These are phyloP conservation scores for Ophthalmolycus amberensis DNA, from an alignment of 2,113 vertebrate genomes.

Conservation along the genomic window DNA sequence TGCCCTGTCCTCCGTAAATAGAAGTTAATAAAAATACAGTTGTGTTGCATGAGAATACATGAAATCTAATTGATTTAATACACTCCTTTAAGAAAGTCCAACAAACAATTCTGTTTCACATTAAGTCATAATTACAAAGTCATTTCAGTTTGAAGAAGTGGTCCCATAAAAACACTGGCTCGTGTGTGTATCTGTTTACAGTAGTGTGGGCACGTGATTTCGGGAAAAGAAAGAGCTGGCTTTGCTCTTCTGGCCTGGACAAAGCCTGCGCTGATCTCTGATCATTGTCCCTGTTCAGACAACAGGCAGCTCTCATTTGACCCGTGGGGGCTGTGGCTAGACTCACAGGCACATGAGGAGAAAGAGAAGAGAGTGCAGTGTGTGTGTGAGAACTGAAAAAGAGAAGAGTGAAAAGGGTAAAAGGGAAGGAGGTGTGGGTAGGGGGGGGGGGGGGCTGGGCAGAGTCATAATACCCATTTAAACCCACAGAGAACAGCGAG, in stretches of 20 bases:
- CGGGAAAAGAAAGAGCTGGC: slow-evolving; percentile 64
- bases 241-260: slow-evolving; percentile 64
- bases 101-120: background rate
- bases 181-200: slow-evolving; percentile 40
- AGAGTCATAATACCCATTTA: slow-evolving; percentile 33
- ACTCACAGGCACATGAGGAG: slow-evolving; percentile 43
- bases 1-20: background rate
- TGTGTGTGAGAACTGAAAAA: slow-evolving; percentile 33
- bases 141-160: background rate
- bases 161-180: slow-evolving; percentile 29
- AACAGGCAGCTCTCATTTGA: slow-evolving; percentile 57
- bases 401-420: background rate
- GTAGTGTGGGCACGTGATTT: slow-evolving; percentile 18
- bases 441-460: slow-evolving; percentile 48
- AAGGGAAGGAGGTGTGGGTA: slow-evolving; percentile 12
- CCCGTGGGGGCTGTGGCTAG: slow-evolving; percentile 38
- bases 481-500: slow-evolving; percentile 37
- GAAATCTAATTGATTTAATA: background rate
- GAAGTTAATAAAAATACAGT: background rate
- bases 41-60: background rate
- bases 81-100: background rate
- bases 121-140: background rate
- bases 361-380: slow-evolving; percentile 19
- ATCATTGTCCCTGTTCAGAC: slow-evolving; percentile 68
- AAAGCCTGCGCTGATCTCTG: slow-evolving; percentile 62